Base-by-base conservation (phyloP, 2,888 invertebrate species). In the Dryocosmus kuriphilus region DNA sequence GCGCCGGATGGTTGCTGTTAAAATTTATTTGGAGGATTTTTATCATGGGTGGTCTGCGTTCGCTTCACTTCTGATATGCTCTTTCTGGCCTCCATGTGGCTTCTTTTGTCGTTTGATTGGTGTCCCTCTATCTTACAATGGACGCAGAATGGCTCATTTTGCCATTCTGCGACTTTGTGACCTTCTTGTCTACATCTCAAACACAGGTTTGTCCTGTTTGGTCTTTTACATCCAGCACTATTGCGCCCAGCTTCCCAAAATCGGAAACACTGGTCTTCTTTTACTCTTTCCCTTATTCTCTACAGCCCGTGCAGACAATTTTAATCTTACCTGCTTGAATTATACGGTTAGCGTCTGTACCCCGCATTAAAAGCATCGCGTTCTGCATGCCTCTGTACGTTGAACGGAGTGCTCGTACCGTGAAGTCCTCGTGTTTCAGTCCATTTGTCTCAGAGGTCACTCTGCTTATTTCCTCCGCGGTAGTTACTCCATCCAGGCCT, bases 221-320 rank as follows among this genome's bases (percentile, higher is more conserved):
- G 81, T 11, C 82, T 83, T 16, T 61, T 79, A 55, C 84, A 85
- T n/a, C 79, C 46, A 5, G 60, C 57, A 38, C 76, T 83, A 4
- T 65, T 30, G 71, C 82, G 84, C 1, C 83, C 82, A 16, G 76
- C 60, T 38, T 73, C 38, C 84, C 81, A 83, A 67, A 80, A 85
- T 65, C 78, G 82, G 22, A 62, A 77, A 46, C 84, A 85, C 63
- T 63, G 79, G 5, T 9, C 24, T 14, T 79, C 77, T 27, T 7
- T 62, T 65, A 75, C 61, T 41, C 81, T 79, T 51, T 83, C 82
- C 16, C 65, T 35, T 3, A 85, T 63, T 35, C 76, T 62, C 76
- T 62, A 35, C 80, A 83, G 0, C 16, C 77, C 8, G 65, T 60
- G 51, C 80, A 78, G 22, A 61, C 80, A 41, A 75, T 77, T 41